These are phyloP conservation scores for Zosterops lateralis DNA, from an alignment of 2,113 vertebrate species.

Conservation along the genomic window DNA sequence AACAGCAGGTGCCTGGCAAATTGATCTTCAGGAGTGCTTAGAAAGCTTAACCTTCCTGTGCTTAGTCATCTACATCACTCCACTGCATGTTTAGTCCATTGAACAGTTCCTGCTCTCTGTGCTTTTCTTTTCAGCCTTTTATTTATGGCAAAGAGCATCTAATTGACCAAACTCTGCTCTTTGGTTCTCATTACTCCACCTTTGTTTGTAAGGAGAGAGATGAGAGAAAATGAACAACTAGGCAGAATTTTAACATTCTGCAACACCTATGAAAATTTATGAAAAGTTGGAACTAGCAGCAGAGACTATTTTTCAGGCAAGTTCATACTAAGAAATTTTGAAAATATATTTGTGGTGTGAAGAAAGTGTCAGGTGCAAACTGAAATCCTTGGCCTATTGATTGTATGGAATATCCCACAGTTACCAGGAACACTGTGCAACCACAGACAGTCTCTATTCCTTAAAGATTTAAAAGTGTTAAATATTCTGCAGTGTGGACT, in stretches of 20 bases:
- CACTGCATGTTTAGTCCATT: neutral
- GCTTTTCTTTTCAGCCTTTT: neutral
- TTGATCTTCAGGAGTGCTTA: conserved; percentile 21
- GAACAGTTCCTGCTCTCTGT: neutral
- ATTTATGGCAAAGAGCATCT: neutral
- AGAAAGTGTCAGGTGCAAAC: neutral
- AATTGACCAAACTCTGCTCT: neutral
- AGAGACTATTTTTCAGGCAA: neutral
- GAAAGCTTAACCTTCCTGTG: neutral
- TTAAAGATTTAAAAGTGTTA: neutral
- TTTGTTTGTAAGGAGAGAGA: neutral
- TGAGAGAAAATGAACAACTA: neutral
- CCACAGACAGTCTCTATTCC: neutral
- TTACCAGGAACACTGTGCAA: neutral
- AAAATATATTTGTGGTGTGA: neutral
- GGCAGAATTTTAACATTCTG: neutral
- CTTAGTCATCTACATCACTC: neutral
- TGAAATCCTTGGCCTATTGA: neutral
- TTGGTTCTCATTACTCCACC: neutral
- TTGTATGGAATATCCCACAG: neutral
- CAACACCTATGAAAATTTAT: neutral
- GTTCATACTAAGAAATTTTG: neutral
- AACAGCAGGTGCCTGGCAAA: conserved; percentile 48
- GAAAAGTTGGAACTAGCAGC: neutral
- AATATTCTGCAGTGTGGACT: neutral